Conservation (phyloP, 2,113 vertebrate genomes). For the Apistogramma diplotaenia region DNA sequence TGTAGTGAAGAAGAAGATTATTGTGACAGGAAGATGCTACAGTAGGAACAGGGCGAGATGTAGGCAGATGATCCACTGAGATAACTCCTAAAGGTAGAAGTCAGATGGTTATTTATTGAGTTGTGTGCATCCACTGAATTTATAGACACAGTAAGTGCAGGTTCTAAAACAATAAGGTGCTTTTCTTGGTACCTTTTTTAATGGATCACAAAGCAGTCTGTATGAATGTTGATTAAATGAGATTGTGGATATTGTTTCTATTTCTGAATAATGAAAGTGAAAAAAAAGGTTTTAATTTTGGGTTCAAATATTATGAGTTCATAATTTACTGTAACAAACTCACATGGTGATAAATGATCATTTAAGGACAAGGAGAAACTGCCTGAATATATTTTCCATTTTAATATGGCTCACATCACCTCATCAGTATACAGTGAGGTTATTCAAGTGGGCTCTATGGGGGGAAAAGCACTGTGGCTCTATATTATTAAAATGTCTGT, state of each 20-base stretch:
- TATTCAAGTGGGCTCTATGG: background rate
- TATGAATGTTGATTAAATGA: background rate
- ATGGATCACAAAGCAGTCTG: background rate
- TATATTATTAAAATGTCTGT: conserved; percentile 42
- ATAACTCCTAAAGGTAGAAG: background rate
- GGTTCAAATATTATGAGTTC: background rate
- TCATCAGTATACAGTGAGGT: conserved; percentile 29
- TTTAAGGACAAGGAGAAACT: background rate
- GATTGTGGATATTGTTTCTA: background rate
- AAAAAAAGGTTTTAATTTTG: background rate
- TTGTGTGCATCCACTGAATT: background rate
- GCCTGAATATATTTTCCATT: conserved; percentile 13
- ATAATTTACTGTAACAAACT: conserved; percentile 8
- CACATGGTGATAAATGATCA: conserved; percentile 17
- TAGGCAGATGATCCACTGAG: background rate
- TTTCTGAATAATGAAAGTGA: background rate
- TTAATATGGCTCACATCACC: conserved; percentile 13
- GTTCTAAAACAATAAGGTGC: background rate
- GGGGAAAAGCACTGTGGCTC: background rate
- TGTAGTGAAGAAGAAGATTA: background rate
- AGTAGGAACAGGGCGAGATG: background rate
- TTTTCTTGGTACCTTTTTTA: background rate
- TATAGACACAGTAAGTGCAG: background rate
- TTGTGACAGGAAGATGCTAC: background rate
- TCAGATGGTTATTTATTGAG: background rate